Evolutionary conservation across 2,888 invertebrate species (phyloP), one percentile per base, ranked within the genome.

Genomic region (Chymomyza caudatula): DNA sequence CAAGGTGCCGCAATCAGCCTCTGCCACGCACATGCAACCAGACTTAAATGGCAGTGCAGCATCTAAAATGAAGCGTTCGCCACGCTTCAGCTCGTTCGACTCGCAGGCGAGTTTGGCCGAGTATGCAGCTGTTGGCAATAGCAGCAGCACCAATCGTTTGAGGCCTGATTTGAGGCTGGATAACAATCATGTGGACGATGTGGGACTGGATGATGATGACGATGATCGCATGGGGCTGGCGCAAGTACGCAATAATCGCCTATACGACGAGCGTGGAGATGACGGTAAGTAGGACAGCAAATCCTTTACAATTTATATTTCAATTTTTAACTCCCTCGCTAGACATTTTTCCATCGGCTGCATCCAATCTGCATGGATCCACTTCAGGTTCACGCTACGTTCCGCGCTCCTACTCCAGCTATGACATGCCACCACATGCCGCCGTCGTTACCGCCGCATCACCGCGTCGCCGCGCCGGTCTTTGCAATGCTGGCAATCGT

Each of bases 1-100:
- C 4, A 96, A 96, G 91, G 94, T 95, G 71, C 90, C 90, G 63
- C 90, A 90, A 74, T 89, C 89, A 2, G 85, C 86, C 42, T 85
- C 91, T 69, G 73, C 86, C 69, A 75, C 88, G 8, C 68, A 87
- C 49, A 85, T 86, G 71, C 74, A 73, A 49, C 69, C 80, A 62
- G 74, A 85, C 68, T 59, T 73, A 49, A 77, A 85, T 63, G 80
- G 82, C 65, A 59, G 59, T 29, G 74, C 64, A 6, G 80, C 87
- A 4, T 87, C 89, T 17, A 89, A 88, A 75, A 90, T 90, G 90
- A 90, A 90, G 73, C 87, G 90, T 8, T 90, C 90, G 37, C 90
- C 90, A 29, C 86, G 90, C 4, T 90, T 90, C 60, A 89, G 90
- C 25, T 90, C 90, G 1, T 90, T 90, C 58, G 90, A 90, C 85